Evolutionary conservation across 2,113 vertebrate genomes (phyloP).

Genomic region (Ptilonorhynchus violaceus): DNA sequence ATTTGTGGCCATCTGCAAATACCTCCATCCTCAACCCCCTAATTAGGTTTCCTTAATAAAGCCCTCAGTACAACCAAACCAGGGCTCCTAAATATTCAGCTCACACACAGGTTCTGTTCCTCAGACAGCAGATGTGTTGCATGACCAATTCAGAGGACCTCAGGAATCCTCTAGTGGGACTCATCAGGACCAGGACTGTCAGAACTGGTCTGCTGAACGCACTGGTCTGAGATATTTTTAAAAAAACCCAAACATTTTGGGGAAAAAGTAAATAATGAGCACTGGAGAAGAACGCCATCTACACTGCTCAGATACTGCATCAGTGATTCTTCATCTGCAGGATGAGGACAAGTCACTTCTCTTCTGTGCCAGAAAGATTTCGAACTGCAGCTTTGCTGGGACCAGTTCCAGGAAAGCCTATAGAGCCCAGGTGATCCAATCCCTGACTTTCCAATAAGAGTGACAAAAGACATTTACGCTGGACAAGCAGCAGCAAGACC

Average conservation of each 20-base stretch:
- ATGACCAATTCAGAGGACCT: slow-evolving; percentile 43
- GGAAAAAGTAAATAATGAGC: neutral
- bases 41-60: slow-evolving; percentile 14
- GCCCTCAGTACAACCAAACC: neutral
- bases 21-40: neutral
- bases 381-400: slow-evolving; percentile 8
- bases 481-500: neutral
- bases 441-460: neutral
- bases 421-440: neutral
- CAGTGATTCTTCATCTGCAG: neutral
- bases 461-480: neutral
- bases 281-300: neutral
- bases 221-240: neutral
- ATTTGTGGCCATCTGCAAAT: neutral
- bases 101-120: slow-evolving; percentile 31
- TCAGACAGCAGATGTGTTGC: slow-evolving; percentile 53
- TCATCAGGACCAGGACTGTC: slow-evolving; percentile 36
- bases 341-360: neutral
- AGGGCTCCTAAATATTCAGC: slow-evolving; percentile 48
- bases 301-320: neutral
- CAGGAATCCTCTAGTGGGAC: slow-evolving; percentile 34
- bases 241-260: neutral
- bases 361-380: neutral
- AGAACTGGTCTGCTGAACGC: slow-evolving; percentile 9
- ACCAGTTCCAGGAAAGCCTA: neutral